Evolutionary conservation across 2,888 invertebrate species (phyloP).

Genomic region (Eurytoma adleriae): DNA sequence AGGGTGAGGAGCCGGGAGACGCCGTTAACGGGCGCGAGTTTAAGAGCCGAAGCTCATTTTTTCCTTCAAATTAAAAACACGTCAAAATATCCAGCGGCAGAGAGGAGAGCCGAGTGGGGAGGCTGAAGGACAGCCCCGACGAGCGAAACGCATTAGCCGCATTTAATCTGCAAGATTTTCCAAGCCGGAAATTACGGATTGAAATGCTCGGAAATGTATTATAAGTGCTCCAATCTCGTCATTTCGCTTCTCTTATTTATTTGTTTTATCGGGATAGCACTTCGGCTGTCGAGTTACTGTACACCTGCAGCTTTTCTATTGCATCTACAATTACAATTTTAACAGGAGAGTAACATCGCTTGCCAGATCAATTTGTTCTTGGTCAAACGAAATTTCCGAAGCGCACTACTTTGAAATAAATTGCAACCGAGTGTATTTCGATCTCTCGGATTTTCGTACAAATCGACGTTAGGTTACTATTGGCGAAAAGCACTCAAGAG

Average conservation of each 20-base stretch:
- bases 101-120: neutral
- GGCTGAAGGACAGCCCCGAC: neutral
- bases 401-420: too few species aligned
- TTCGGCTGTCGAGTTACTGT: neutral
- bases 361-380: too few species aligned
- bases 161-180: conserved; percentile 30
- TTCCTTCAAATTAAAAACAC: conserved; percentile 51
- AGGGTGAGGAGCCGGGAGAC: conserved; percentile 53
- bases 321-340: too few species aligned
- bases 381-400: too few species aligned
- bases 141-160: conserved; percentile 41
- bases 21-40: conserved; percentile 64
- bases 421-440: too few species aligned
- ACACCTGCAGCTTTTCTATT: too few species aligned
- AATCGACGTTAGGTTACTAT: too few species aligned
- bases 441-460: too few species aligned
- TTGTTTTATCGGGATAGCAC: neutral
- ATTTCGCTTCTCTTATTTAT: too few species aligned
- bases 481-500: too few species aligned
- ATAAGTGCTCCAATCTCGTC: too few species aligned
- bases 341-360: too few species aligned
- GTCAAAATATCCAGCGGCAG: conserved; percentile 35
- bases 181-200: conserved; percentile 4
- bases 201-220: conserved; percentile 3
- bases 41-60: conserved; percentile 37